Evolutionary conservation across 2,888 invertebrate genomes (phyloP).

Genomic region (Plebejus anna): DNA sequence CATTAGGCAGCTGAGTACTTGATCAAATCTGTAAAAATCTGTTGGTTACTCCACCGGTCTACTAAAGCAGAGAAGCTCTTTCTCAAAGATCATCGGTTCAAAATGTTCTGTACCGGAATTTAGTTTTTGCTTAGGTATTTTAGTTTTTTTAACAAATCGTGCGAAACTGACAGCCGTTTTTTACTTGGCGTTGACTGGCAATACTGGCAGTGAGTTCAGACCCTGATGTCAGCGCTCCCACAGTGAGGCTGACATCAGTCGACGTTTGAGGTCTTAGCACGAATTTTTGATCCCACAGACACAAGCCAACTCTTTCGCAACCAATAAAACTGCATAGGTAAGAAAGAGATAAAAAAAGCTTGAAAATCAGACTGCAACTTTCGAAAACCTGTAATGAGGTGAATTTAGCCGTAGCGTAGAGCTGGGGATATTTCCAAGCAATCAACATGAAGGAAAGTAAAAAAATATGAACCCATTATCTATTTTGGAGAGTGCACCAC

Average conservation of each 20-base stretch:
- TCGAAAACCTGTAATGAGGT: neutral
- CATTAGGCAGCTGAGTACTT: neutral
- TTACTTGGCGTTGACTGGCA: conserved; percentile 4
- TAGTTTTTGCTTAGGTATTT: neutral
- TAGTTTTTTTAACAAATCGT: conserved; percentile 5
- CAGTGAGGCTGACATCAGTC: conserved; percentile 12
- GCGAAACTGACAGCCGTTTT: conserved; percentile 2
- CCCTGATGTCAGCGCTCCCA: conserved; percentile 8
- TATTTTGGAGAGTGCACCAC: too few relatives aligned
- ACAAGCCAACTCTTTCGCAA: neutral
- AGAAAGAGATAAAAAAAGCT: neutral
- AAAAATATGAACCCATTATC: too few relatives aligned
- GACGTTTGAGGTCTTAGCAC: conserved; percentile 5
- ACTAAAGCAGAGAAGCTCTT: neutral
- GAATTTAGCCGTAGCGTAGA: neutral
- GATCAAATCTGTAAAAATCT: too few relatives aligned
- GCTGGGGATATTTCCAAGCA: neutral
- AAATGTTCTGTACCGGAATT: neutral
- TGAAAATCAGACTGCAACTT: neutral
- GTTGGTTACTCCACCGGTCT: neutral
- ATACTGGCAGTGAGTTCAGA: neutral
- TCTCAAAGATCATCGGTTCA: neutral
- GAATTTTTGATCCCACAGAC: neutral
- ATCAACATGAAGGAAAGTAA: too few relatives aligned
- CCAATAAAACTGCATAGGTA: neutral